These are phyloP conservation scores for Balaeniceps rex DNA, from an alignment of 2,113 vertebrate species.

Conservation along the genomic window DNA sequence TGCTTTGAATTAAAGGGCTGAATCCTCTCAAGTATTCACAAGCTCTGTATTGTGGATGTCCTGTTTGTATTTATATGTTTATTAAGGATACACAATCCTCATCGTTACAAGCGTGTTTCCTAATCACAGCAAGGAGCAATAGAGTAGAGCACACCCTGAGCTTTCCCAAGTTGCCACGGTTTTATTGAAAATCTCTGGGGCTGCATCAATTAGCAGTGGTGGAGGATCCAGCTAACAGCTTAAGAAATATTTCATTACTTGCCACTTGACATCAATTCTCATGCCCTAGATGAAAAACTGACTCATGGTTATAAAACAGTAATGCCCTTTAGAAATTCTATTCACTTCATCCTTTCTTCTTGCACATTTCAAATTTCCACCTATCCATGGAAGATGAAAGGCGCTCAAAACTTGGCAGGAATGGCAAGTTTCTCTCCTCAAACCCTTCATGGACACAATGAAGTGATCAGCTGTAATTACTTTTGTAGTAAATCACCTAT, in stretches of 20 bases:
- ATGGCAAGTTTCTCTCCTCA: background rate
- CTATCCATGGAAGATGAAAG: background rate
- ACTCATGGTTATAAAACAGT: background rate
- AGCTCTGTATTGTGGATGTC: background rate
- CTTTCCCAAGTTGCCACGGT: background rate
- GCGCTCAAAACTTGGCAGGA: background rate
- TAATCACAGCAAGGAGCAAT: background rate
- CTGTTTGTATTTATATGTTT: background rate
- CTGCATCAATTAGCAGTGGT: background rate
- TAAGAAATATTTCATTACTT: constrained; percentile 22
- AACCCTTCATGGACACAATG: background rate
- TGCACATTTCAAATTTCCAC: background rate
- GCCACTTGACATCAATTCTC: background rate
- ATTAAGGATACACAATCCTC: background rate
- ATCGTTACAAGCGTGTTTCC: background rate
- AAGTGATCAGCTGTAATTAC: background rate
- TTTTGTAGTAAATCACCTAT: background rate
- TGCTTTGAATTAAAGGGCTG: background rate
- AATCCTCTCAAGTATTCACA: background rate
- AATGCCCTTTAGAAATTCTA: background rate
- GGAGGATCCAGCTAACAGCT: background rate
- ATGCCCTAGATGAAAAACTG: background rate
- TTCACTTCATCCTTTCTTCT: background rate
- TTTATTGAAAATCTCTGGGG: background rate
- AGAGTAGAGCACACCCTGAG: background rate